Evolutionary conservation across 2,797 vertebrate species (phyloP), one percentile per base, ranked within the genome.

Genomic region (Steatocranus sp.): DNA sequence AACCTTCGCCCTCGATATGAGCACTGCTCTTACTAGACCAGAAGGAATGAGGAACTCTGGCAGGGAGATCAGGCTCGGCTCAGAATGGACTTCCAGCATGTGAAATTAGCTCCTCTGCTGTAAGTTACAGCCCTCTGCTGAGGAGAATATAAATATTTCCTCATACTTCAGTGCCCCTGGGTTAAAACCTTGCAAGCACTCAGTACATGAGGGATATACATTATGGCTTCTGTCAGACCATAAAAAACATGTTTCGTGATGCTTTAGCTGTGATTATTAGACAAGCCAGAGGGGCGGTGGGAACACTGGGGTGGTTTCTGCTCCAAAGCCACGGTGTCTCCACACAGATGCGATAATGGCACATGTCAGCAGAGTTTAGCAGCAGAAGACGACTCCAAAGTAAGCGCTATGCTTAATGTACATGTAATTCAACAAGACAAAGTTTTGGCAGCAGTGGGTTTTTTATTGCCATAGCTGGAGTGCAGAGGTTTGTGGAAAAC

Each of bases 61-160:
- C 51, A 32, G 85, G 76, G 74, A 83, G 56, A 80, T 66, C 63
- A 41, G 76, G 68, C 79, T 7, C 5, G 54, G 63, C 63, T 68
- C 36, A 81, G 79, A 86, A 87, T 85, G 84, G 88, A 89, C 89
- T 87, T 88, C 30, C 86, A 88, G 87, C 80, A 89, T 91, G 92
- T 87, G 91, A 87, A 91, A 91, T 89, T 61, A 90, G 90, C 89
- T 82, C 86, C 82, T 85, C 90, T 20, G 79, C 88, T 87, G 85
- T 88, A 91, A 90, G 66, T 93, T 89, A 93, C 91, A 78, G 83
- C 82, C 88, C 84, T 85, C 81, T 73, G 90, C 89, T 83, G 81
- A 82, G 61, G 78, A 80, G 90, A 90, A 86, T 89, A 90, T 93
- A 88, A 93, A 94, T 89, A 91, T 91, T 82, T 87, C 88, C 79